Evolutionary conservation across 2,888 invertebrate species (phyloP).

Genomic region (Sturmia bella): DNA sequence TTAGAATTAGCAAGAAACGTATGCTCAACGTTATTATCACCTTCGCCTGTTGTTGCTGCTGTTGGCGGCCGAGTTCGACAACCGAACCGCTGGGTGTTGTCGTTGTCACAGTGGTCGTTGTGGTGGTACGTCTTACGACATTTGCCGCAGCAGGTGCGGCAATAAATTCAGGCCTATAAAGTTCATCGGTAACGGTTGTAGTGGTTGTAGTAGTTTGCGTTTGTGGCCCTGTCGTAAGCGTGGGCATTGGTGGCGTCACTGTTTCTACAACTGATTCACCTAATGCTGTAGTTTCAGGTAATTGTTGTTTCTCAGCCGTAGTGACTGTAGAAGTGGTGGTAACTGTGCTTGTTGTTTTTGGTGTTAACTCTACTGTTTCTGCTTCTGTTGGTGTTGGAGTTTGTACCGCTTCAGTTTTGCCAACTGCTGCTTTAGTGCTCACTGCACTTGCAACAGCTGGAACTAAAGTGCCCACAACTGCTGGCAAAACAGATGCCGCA

Average conservation of each 20-base stretch:
- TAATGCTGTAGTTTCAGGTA: constrained; percentile 20
- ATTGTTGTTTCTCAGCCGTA: constrained; percentile 24
- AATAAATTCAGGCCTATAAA: constrained; percentile 70
- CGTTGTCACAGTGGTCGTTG: constrained; percentile 75
- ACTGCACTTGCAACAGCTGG: constrained; percentile 74
- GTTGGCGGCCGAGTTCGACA: constrained; percentile 56
- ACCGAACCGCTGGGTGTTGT: constrained; percentile 72
- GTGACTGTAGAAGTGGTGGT: constrained; percentile 44
- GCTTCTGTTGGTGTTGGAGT: constrained; percentile 36
- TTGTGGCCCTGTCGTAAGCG: background rate
- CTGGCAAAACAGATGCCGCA: constrained; percentile 73
- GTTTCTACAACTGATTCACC: constrained; percentile 5
- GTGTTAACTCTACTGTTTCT: constrained; percentile 49
- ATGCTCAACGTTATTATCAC: constrained; percentile 81
- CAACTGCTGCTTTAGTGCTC: constrained; percentile 69
- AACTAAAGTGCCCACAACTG: constrained; percentile 74
- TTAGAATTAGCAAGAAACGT: constrained; percentile 79
- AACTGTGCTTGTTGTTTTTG: constrained; percentile 35
- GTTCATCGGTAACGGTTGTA: constrained; percentile 73
- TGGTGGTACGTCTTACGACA: constrained; percentile 75
- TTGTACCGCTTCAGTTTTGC: constrained; percentile 44
- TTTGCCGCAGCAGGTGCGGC: constrained; percentile 68
- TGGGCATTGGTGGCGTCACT: background rate
- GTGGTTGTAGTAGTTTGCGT: constrained; percentile 71
- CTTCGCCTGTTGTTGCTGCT: constrained; percentile 78